phyloP scores from a whole-genome alignment of 1,140 invertebrate species.

The Drosophila subpulchrella region DNA sequence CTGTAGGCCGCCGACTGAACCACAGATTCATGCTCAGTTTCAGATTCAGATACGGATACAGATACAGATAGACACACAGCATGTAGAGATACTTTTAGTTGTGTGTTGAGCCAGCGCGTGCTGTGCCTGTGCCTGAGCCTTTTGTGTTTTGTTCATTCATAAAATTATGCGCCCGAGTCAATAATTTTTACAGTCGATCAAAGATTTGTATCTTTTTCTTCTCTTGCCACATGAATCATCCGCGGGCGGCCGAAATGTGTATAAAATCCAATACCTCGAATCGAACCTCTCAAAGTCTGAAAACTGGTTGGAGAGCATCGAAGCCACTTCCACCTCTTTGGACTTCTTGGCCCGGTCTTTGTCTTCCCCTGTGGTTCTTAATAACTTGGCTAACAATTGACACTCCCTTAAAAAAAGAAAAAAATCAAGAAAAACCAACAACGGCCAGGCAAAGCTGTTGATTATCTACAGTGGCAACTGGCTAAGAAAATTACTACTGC shows the following conservation, averaged over 20 bases:
- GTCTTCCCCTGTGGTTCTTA: slow-evolving; percentile 64
- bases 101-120: slow-evolving; percentile 60
- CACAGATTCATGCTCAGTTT: slow-evolving; percentile 11
- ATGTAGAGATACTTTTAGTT: slow-evolving; percentile 11
- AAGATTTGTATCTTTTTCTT: slow-evolving; percentile 73
- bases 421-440: slow-evolving; percentile 35
- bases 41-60: slow-evolving; percentile 9
- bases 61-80: slow-evolving; percentile 8
- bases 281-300: slow-evolving; percentile 17
- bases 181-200: slow-evolving; percentile 82
- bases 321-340: slow-evolving; percentile 43
- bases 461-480: slow-evolving; percentile 46
- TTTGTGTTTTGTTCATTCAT: slow-evolving; percentile 74
- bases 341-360: slow-evolving; percentile 43
- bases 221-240: slow-evolving; percentile 76
- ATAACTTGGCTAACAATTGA: slow-evolving; percentile 82
- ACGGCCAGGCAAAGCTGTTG: slow-evolving; percentile 39
- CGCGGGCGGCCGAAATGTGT: slow-evolving; percentile 44
- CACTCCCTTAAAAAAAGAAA: slow-evolving; percentile 71
- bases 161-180: slow-evolving; percentile 79
- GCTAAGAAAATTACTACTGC: slow-evolving; percentile 18
- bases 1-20: slow-evolving; percentile 1
- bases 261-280: slow-evolving; percentile 30
- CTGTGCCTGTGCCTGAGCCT: slow-evolving; percentile 49
- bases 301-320: slow-evolving; percentile 49